phyloP scores from a whole-genome alignment of 2,797 vertebrate species.

The Paramormyrops hopkinsi region DNA sequence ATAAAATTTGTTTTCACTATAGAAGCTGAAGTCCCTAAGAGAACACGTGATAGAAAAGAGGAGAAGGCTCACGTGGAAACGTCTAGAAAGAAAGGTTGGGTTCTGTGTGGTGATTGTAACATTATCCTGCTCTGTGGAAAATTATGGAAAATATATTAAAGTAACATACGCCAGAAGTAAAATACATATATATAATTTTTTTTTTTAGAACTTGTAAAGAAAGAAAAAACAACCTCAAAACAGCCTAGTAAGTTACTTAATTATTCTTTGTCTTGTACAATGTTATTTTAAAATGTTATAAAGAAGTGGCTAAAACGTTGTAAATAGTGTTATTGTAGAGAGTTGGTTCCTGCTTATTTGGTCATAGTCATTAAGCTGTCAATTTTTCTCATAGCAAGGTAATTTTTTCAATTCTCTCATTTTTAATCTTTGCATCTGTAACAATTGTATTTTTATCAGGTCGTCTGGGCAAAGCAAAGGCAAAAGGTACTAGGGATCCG shows the following conservation, averaged over 20 bases:
- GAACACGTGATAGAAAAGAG: not conserved
- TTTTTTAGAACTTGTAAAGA: not conserved
- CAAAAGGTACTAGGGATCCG: not conserved
- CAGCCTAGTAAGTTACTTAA: not conserved
- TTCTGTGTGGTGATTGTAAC: not conserved
- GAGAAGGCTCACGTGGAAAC: not conserved
- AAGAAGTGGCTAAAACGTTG: not conserved
- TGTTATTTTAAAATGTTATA: not conserved
- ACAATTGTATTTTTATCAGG: not conserved
- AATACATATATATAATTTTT: not conserved
- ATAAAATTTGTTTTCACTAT: not conserved
- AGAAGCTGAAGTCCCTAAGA: constrained; percentile 13
- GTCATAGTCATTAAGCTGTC: not conserved
- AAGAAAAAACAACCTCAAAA: not conserved
- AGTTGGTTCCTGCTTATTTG: not conserved
- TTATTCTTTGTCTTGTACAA: not conserved
- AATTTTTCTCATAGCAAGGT: not conserved
- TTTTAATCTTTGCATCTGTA: not conserved
- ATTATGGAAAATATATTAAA: not conserved
- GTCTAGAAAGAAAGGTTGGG: constrained; percentile 19
- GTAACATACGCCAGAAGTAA: not conserved
- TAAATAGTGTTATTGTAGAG: not conserved
- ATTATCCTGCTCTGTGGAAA: not conserved
- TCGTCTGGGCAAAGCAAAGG: not conserved
- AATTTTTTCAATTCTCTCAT: not conserved